phyloP scores from a whole-genome alignment of 2,888 invertebrate species.

The Leucophenga montana region DNA sequence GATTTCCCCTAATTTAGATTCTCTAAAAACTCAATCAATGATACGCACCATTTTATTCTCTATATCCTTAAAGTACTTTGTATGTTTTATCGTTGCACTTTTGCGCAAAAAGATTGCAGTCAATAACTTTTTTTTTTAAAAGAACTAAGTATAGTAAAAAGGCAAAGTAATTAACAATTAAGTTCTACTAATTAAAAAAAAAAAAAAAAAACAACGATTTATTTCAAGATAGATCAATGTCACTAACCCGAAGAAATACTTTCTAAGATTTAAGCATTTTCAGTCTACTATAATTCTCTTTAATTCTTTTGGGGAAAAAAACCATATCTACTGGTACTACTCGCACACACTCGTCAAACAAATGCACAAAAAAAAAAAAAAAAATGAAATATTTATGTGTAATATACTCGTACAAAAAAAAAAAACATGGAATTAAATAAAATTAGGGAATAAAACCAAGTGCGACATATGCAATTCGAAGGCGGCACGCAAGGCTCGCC shows the following conservation, averaged over 20 bases:
- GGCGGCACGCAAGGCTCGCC: constrained; percentile 80
- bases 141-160: background rate
- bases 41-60: background rate
- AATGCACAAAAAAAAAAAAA: constrained; percentile 39
- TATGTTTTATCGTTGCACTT: constrained; percentile 58
- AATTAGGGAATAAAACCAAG: constrained; percentile 90
- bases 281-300: constrained; percentile 6
- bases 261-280: constrained; percentile 11
- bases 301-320: constrained; percentile 32
- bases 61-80: constrained; percentile 41
- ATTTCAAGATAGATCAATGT: constrained; percentile 4
- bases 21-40: no score
- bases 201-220: constrained; percentile 47
- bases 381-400: constrained; percentile 41
- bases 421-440: constrained; percentile 1
- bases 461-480: constrained; percentile 89
- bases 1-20: constrained; percentile 21
- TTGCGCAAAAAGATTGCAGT: constrained; percentile 71
- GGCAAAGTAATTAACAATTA: constrained; percentile 29
- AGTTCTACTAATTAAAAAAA: constrained; percentile 36
- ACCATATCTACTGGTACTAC: constrained; percentile 21
- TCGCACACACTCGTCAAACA: constrained; percentile 27
- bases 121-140: background rate
- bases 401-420: constrained; percentile 21
- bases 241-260: constrained; percentile 22